Conservation (phyloP, 2,888 invertebrate genomes). For the Metalampra italica region DNA sequence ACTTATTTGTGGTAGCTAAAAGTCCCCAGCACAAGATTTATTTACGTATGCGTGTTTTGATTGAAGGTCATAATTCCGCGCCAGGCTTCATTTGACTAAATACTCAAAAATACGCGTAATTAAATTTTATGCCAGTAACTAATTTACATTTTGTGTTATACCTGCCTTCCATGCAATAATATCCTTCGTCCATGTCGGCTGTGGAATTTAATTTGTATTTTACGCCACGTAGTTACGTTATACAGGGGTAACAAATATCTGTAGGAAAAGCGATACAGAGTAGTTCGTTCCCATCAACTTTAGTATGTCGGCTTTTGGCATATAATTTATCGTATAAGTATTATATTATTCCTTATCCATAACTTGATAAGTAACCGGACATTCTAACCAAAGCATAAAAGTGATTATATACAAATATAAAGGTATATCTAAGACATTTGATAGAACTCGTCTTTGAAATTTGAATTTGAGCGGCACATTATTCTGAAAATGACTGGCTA, state of each 20-base stretch:
- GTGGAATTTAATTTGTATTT: constrained; percentile 3
- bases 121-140: not conserved
- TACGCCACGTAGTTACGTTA: not conserved
- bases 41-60: not conserved
- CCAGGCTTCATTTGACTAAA: not conserved
- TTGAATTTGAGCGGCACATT: constrained; percentile 70
- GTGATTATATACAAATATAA: constrained; percentile 25
- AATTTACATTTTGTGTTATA: not conserved
- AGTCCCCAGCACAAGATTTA: too few relatives aligned
- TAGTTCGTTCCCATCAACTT: too few relatives aligned
- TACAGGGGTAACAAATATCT: not conserved
- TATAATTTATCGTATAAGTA: too few relatives aligned
- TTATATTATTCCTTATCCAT: too few relatives aligned
- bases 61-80: not conserved
- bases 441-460: constrained; percentile 57
- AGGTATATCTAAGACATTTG: constrained; percentile 42
- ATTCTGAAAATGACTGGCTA: constrained; percentile 66
- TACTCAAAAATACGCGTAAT: not conserved
- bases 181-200: constrained; percentile 1
- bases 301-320: too few relatives aligned
- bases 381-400: constrained; percentile 16
- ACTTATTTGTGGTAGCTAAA: too few relatives aligned
- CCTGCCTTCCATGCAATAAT: not conserved
- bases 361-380: too few relatives aligned
- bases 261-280: too few relatives aligned